Evolutionary conservation across 2,797 vertebrate species (phyloP).

Genomic region (Borostomias antarcticus): DNA sequence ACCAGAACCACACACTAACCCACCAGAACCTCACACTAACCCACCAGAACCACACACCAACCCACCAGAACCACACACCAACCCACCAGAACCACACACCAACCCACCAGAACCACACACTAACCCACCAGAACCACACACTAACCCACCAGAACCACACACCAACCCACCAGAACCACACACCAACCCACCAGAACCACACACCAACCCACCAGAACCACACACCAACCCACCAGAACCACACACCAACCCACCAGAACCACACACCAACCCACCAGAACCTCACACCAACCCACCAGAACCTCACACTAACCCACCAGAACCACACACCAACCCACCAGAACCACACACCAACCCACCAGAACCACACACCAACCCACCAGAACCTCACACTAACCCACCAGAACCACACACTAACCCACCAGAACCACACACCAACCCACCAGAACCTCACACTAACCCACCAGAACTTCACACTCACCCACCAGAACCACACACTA

Average conservation of each 20-base stretch:
- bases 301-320: no score
- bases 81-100: slow-evolving; percentile 7
- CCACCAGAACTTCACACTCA: slow-evolving; percentile 6
- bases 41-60: slow-evolving; percentile 8
- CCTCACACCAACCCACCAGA: not conserved
- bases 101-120: no score
- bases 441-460: no score
- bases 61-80: no score
- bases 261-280: no score
- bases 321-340: not conserved
- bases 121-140: slow-evolving; percentile 5
- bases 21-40: not conserved
- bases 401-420: not conserved
- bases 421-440: slow-evolving; percentile 14
- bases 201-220: slow-evolving; percentile 1
- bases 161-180: slow-evolving; percentile 8
- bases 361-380: not conserved
- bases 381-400: slow-evolving; percentile 14
- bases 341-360: slow-evolving; percentile 18
- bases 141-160: no score
- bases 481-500: no score
- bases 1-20: slow-evolving; percentile 14
- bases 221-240: no score
- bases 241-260: not conserved
- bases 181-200: no score